These are phyloP conservation scores for Drosophila gaucha DNA, from an alignment of 2,888 invertebrate genomes.

Conservation along the genomic window DNA sequence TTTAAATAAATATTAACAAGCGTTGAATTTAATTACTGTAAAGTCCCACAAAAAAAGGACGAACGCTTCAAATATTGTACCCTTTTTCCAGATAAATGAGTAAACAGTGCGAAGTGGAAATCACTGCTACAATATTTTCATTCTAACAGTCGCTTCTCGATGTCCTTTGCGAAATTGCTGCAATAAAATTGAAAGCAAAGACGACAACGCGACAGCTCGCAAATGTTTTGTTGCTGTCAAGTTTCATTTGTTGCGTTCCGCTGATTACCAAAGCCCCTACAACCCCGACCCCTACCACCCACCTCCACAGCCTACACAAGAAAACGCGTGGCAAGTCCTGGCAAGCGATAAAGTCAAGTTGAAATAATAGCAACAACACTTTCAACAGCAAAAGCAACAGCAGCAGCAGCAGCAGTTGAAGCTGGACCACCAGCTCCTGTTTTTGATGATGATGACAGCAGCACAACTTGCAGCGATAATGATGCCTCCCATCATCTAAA, in stretches of 20 bases:
- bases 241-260: conserved; percentile 59
- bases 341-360: conserved; percentile 60
- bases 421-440: conserved; percentile 37
- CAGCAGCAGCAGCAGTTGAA: conserved; percentile 22
- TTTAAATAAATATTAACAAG: conserved; percentile 55
- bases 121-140: conserved; percentile 38
- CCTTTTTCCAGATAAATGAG: conserved; percentile 23
- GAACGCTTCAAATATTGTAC: background rate
- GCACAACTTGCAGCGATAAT: conserved; percentile 54
- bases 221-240: conserved; percentile 58
- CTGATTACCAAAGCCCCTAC: conserved; percentile 50
- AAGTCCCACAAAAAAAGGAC: background rate
- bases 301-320: background rate
- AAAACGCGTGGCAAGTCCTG: conserved; percentile 25
- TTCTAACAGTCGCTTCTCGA: conserved; percentile 13
- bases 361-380: conserved; percentile 64
- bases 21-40: conserved; percentile 57
- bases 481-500: conserved; percentile 30
- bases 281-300: background rate
- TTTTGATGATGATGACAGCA: conserved; percentile 73
- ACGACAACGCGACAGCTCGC: conserved; percentile 22
- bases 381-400: conserved; percentile 32
- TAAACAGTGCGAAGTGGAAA: conserved; percentile 16
- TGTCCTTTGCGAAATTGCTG: conserved; percentile 39
- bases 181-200: conserved; percentile 56